A percentile compares a stretch with the other conserved stretches of the same genome.
Evolutionary conservation across 2,113 vertebrate species (phyloP).

Genomic region (Strix uralensis): DNA sequence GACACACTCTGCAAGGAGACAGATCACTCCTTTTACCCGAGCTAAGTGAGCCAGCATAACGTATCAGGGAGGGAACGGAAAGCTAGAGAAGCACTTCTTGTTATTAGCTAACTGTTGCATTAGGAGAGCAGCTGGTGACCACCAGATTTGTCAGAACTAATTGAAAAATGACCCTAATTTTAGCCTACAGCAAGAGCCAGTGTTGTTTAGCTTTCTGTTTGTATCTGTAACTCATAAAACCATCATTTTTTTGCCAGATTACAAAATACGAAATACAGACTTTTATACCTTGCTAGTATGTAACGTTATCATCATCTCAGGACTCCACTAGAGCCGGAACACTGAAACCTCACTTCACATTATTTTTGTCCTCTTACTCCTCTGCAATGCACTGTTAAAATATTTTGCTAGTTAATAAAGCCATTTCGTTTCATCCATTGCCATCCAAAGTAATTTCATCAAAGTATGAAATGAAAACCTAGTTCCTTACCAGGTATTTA

Average conservation of each 20-base stretch:
- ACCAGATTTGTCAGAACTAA: slow-evolving; percentile 18
- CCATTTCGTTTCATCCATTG: neutral
- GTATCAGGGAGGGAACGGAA: neutral
- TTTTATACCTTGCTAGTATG: neutral
- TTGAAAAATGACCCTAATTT: slow-evolving; percentile 30
- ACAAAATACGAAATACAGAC: neutral
- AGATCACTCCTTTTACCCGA: neutral
- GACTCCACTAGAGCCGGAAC: neutral
- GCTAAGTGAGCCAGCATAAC: neutral
- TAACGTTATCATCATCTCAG: neutral
- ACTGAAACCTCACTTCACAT: neutral
- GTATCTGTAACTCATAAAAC: neutral
- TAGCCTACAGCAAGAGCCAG: neutral
- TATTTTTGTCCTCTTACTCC: neutral
- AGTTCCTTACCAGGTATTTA: neutral
- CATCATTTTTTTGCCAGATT: neutral
- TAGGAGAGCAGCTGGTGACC: neutral
- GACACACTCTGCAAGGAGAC: neutral
- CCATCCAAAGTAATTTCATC: neutral
- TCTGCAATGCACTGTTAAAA: neutral
- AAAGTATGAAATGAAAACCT: neutral
- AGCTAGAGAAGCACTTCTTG: neutral
- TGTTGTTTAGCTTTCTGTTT: neutral
- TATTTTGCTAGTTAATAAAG: neutral
- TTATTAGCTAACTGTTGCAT: neutral